These are phyloP conservation scores for Glossosoma conforme DNA, from an alignment of 1,140 invertebrate species.

Conservation along the genomic window DNA sequence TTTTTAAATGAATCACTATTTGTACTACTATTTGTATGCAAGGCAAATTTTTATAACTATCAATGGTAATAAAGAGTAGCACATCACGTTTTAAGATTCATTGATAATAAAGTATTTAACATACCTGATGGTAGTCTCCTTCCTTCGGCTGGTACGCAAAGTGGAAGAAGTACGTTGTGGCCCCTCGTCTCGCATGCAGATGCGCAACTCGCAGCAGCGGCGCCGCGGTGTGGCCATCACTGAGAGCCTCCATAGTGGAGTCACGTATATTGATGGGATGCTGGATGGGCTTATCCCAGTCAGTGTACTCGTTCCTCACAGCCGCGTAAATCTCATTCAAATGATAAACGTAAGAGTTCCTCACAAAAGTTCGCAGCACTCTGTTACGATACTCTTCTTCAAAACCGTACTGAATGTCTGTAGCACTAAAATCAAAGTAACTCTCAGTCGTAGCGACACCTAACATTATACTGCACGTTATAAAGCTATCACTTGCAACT, in stretches of 20 bases:
- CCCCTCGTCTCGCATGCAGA: conserved; percentile 65
- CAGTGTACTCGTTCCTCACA: conserved; percentile 87
- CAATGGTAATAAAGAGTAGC: no score
- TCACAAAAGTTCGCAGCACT: conserved; percentile 73
- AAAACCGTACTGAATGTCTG: conserved; percentile 71
- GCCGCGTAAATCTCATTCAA: conserved; percentile 89
- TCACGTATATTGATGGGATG: conserved; percentile 79
- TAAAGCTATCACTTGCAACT: conserved; percentile 60
- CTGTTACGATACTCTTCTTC: conserved; percentile 70
- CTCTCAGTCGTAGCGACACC: conserved; percentile 71
- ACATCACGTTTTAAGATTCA: no score
- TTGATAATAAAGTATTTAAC: no score
- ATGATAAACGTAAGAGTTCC: conserved; percentile 84
- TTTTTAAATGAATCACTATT: no score
- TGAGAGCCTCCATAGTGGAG: conserved; percentile 80
- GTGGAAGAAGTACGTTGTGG: conserved; percentile 72
- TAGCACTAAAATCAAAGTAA: conserved; percentile 68
- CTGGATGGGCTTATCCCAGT: conserved; percentile 82
- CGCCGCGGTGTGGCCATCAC: conserved; percentile 75
- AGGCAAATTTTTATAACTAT: no score
- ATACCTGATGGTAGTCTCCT: conserved; percentile 67
- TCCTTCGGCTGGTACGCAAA: conserved; percentile 76
- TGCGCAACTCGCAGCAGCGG: conserved; percentile 65
- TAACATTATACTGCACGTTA: conserved; percentile 62
- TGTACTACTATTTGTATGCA: no score